Percentiles rank a stretch among this genome's conserved stretches.
Conservation (phyloP, 64 coral and sea anemone species). For the Stichodactyla mertensii region DNA sequence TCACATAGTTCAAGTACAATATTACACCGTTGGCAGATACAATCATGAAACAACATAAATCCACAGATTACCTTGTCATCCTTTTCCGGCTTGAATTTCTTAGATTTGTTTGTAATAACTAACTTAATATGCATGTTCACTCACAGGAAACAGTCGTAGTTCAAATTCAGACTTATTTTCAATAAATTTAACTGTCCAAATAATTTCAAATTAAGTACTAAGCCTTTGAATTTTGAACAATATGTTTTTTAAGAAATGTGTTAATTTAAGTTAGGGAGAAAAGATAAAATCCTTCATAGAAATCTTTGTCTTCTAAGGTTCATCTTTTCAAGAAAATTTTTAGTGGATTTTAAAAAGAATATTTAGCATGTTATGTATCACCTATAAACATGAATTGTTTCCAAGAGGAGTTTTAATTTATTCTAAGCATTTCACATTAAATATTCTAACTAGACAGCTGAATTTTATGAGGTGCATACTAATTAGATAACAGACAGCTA, state of each 20-base stretch:
- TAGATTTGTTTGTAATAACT: not conserved
- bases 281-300: not conserved
- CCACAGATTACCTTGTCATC: not conserved
- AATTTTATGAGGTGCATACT: not conserved
- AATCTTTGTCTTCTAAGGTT: not conserved
- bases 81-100: not conserved
- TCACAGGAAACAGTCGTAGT: no score
- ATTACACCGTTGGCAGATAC: not conserved
- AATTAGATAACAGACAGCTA: not conserved
- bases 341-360: not conserved
- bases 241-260: not conserved
- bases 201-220: not conserved
- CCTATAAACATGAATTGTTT: conserved; percentile 3
- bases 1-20: no score
- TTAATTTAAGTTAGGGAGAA: not conserved
- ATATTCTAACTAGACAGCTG: not conserved
- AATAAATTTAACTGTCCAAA: not conserved
- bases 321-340: not conserved
- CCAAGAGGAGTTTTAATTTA: conserved; percentile 16
- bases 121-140: not conserved
- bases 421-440: not conserved
- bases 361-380: not conserved
- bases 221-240: not conserved
- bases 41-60: not conserved
- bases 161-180: not conserved